Conservation (phyloP, 2,113 vertebrate species). For the Dryoscopus gambensis region DNA sequence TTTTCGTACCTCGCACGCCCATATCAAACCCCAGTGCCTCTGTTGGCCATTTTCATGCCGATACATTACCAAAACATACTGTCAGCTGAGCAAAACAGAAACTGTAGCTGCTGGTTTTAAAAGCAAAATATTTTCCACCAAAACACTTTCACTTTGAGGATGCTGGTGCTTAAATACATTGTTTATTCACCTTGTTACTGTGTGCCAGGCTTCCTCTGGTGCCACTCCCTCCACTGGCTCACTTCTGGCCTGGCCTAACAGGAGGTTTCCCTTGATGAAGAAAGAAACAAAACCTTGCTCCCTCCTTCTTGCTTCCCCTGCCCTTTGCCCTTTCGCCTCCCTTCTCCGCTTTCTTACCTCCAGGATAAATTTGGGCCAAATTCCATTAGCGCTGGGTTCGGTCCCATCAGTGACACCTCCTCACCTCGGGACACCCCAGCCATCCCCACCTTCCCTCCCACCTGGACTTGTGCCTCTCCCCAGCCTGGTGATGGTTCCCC, state of each 20-base stretch:
- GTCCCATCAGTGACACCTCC: not conserved
- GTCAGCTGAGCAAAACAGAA: not conserved
- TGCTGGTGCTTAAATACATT: not conserved
- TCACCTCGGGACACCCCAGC: accelerated
- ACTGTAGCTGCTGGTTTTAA: not conserved
- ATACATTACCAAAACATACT: not conserved
- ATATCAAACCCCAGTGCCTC: accelerated
- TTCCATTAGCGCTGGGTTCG: too few relatives aligned
- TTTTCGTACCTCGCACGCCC: not conserved
- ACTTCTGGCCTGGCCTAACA: not conserved
- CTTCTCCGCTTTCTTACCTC: not conserved
- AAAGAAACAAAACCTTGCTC: not conserved
- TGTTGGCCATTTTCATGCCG: not conserved
- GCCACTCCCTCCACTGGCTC: not conserved
- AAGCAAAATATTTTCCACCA: not conserved
- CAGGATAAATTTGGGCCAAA: not conserved
- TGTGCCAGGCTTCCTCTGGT: not conserved
- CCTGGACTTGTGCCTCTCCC: not conserved
- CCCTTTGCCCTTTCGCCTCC: not conserved
- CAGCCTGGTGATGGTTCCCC: not conserved
- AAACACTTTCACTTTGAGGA: not conserved
- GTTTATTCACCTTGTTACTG: not conserved
- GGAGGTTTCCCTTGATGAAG: not conserved
- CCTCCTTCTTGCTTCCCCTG: not conserved
- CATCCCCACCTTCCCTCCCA: not conserved